These are phyloP conservation scores for Sinocyclocheilus anshuiensis DNA, from an alignment of 2,113 vertebrate species.

Conservation along the genomic window DNA sequence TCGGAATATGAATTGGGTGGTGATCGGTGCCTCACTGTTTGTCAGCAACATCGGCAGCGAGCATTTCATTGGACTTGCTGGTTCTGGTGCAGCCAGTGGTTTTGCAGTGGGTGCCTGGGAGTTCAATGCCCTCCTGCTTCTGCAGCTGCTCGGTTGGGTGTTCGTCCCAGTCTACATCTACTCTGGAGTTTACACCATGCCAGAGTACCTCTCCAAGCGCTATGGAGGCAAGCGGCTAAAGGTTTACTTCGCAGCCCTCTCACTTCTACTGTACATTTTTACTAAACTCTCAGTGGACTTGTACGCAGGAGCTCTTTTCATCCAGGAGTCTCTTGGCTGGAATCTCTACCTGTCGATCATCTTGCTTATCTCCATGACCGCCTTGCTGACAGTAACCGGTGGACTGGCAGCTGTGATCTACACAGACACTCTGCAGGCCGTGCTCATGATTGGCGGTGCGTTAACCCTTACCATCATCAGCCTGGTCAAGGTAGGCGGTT, in stretches of 20 bases:
- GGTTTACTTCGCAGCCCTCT: slow-evolving; percentile 91
- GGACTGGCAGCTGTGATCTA: slow-evolving; percentile 96
- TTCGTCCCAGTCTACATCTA: slow-evolving; percentile 97
- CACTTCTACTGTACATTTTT: slow-evolving; percentile 94
- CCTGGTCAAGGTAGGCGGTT: slow-evolving; percentile 87
- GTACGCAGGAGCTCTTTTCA: slow-evolving; percentile 96
- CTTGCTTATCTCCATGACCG: slow-evolving; percentile 93
- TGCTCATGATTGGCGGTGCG: slow-evolving; percentile 95
- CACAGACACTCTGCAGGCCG: slow-evolving; percentile 94
- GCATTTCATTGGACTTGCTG: slow-evolving; percentile 71
- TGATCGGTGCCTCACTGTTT: slow-evolving; percentile 94
- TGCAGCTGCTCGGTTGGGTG: slow-evolving; percentile 98
- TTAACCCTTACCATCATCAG: slow-evolving; percentile 91
- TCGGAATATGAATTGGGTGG: slow-evolving; percentile 95
- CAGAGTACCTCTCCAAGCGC: slow-evolving; percentile 94
- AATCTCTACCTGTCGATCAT: slow-evolving; percentile 94
- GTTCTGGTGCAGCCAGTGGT: slow-evolving; percentile 96
- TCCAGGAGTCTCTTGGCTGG: slow-evolving; percentile 97
- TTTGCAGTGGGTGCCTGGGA: slow-evolving; percentile 98
- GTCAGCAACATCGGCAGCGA: slow-evolving; percentile 99
- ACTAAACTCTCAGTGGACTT: slow-evolving; percentile 98
- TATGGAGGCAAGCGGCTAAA: slow-evolving; percentile 94
- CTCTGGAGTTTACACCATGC: slow-evolving; percentile 97
- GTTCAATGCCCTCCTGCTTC: slow-evolving; percentile 95
- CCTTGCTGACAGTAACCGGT: slow-evolving; percentile 91